Conservation (phyloP, 1,140 invertebrate genomes). For the Drosophila sproati region DNA sequence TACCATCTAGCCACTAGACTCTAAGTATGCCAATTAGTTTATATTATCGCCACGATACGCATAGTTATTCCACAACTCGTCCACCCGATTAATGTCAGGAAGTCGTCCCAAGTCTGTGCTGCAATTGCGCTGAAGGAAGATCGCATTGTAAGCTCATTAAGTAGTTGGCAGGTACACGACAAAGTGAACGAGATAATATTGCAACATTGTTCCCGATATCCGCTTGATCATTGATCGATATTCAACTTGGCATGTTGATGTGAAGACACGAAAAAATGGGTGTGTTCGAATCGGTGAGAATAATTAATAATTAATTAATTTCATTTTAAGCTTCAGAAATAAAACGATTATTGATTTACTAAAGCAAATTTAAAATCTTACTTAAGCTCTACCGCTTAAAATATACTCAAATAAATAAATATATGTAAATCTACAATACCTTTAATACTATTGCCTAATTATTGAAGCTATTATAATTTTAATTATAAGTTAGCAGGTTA, state of each 20-base stretch:
- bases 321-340: no score
- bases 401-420: no score
- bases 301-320: no score
- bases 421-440: no score
- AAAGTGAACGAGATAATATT: constrained; percentile 13
- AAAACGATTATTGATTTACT: no score
- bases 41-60: constrained; percentile 55
- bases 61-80: constrained; percentile 7
- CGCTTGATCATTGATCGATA: constrained; percentile 25
- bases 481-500: not conserved
- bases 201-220: constrained; percentile 20
- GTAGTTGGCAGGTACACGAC: constrained; percentile 40
- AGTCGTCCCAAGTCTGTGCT: constrained; percentile 33
- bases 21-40: constrained; percentile 71
- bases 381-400: no score
- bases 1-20: constrained; percentile 20
- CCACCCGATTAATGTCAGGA: constrained; percentile 59
- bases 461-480: no score
- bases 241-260: constrained; percentile 3
- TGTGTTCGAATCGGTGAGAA: no score
- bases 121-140: constrained; percentile 15
- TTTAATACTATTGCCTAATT: no score
- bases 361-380: no score
- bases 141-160: constrained; percentile 65
- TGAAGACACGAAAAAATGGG: no score